A percentile compares a stretch with the other conserved stretches of the same genome.
phyloP scores from a whole-genome alignment of 2,113 vertebrate species.

The Microcebus jonahi region DNA sequence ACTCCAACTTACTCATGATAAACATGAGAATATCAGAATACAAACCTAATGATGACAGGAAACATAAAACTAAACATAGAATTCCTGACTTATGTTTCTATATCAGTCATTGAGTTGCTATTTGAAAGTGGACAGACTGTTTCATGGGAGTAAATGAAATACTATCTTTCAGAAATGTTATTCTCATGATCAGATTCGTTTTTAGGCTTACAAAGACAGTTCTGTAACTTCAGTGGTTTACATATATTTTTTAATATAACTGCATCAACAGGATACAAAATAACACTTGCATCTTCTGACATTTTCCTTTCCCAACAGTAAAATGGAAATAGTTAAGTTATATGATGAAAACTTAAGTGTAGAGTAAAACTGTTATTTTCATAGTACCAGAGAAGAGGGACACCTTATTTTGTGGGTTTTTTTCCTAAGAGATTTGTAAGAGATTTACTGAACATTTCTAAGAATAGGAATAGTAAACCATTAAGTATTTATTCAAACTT shows the following conservation, averaged over 20 bases:
- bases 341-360: not conserved
- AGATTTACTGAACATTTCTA: not conserved
- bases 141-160: not conserved
- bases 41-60: not conserved
- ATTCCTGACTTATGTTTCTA: slow-evolving; percentile 11
- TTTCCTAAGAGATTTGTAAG: not conserved
- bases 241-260: not conserved
- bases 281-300: not conserved
- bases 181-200: not conserved
- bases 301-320: not conserved
- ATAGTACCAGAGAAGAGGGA: not conserved
- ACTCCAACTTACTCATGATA: not conserved
- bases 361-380: not conserved
- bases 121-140: not conserved
- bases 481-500: not conserved
- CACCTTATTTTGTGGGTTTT: not conserved
- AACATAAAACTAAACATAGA: not conserved
- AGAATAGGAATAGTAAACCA: not conserved
- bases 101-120: not conserved
- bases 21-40: not conserved
- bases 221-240: not conserved
- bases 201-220: not conserved
- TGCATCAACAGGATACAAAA: not conserved
- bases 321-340: not conserved
- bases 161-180: not conserved